phyloP scores from a whole-genome alignment of 2,113 vertebrate species.

The Hiodon alosoides region DNA sequence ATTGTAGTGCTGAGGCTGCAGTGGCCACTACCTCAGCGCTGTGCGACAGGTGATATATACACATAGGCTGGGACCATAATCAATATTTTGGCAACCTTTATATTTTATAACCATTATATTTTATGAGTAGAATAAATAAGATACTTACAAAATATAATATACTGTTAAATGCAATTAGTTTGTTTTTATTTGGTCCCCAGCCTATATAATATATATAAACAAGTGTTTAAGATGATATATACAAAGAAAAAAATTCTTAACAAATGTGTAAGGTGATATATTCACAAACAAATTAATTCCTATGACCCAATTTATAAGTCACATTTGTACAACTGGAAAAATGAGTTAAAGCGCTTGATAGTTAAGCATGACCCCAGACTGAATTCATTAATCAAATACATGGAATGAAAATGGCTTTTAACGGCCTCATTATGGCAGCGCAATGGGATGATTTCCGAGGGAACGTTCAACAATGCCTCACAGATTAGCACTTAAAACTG shows the following conservation, averaged over 20 bases:
- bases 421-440: constrained; percentile 33
- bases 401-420: constrained; percentile 37
- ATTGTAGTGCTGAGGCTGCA: no score
- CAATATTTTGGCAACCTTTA: neutral
- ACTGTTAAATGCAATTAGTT: neutral
- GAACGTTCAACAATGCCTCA: constrained; percentile 25
- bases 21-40: no score
- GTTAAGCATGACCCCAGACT: constrained; percentile 17
- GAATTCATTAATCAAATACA: constrained; percentile 30
- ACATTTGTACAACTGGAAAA: no score
- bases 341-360: neutral
- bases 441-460: constrained; percentile 4
- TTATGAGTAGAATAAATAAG: neutral
- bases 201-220: no score
- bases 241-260: no score
- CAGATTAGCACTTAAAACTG: constrained; percentile 37
- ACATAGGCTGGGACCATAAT: no score
- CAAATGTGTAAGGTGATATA: no score
- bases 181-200: no score
- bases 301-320: no score
- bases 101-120: neutral
- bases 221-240: no score
- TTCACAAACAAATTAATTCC: no score
- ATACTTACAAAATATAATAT: neutral
- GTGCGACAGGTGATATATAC: no score